Base-by-base conservation (phyloP, 2,888 invertebrate species). In the Hemicrepidius hirtus region DNA sequence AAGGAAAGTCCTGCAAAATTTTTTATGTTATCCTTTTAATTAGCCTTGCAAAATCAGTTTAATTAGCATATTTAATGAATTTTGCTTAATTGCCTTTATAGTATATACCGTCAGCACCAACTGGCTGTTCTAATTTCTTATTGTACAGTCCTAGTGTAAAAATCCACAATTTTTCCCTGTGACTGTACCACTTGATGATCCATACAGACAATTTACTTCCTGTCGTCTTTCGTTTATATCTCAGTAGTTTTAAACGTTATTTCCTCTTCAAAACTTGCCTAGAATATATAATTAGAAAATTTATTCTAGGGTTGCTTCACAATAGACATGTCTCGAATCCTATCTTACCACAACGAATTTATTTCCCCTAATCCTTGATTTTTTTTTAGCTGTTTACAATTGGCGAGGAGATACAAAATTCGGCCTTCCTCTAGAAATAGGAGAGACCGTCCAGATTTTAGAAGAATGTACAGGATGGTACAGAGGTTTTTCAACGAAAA, bases 401-500 rank as follows among this genome's bases (percentile, higher is more conserved):
- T 97, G 95, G 94, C 91, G 93, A 84, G 94, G 95, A 77, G 94
- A 95, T 86, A 92, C 92, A 28, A 91, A 92, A 63, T 93, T 92
- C 80, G 95, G 95, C 37, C 87, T 96, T 75, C 92, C 95, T 3
- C 87, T 98, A 79, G 95, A 96, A 86, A 96, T 97, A 80, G 97
- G 97, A 71, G 97, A 97, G 85, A 94, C 95, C 4, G 93, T 97
- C 2, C 96, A 97, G 85, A 95, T 97, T 80, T 88, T 96, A 79
- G 97, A 97, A 88, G 97, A 97, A 89, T 95, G 94, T 88, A 90
- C 90, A 86, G 94, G 95, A 21, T 97, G 97, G 97, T 97, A 92
- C 86, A 89, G 97, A 77, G 97, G 97, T 50, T 95, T 95, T 83
- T 93, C 94, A 73, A 92, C 93, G 21, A 93, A 95, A 81, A 93